A percentile compares a stretch with the other conserved stretches of the same genome.
These are phyloP conservation scores for Aurelia coerulea DNA, from an alignment of 30 jellyfish, hydroid and myxozoan genomes.

Conservation along the genomic window DNA sequence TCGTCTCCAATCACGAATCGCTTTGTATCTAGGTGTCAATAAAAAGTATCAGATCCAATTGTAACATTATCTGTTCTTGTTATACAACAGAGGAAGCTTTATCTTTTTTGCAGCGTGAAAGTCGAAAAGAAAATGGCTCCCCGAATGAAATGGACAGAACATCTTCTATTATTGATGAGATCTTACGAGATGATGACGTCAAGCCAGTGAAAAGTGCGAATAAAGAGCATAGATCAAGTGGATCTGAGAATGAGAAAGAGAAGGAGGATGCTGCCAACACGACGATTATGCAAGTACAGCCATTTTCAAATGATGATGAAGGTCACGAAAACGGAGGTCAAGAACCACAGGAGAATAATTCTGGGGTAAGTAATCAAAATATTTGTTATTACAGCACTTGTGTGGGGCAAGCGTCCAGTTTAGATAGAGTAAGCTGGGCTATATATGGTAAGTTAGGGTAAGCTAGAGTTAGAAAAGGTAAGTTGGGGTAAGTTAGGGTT, in stretches of 20 bases:
- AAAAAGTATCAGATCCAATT: too few relatives aligned
- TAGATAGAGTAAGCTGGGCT: too few relatives aligned
- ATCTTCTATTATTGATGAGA: neutral
- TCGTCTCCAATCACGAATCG: too few relatives aligned
- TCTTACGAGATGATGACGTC: neutral
- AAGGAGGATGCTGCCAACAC: slow-evolving; percentile 1
- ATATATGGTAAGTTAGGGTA: too few relatives aligned
- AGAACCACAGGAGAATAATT: neutral
- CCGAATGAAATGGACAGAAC: neutral
- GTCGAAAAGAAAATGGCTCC: neutral
- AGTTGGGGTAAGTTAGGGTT: too few relatives aligned
- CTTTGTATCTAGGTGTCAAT: too few relatives aligned
- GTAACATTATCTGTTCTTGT: too few relatives aligned
- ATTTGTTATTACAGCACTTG: neutral
- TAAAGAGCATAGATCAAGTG: neutral
- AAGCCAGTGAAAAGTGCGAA: neutral
- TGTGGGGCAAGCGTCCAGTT: too few relatives aligned
- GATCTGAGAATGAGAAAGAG: neutral
- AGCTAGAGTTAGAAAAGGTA: too few relatives aligned
- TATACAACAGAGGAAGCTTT: neutral
- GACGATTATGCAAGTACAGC: slow-evolving; percentile 26
- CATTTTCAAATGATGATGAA: slow-evolving; percentile 1
- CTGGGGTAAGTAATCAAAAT: neutral
- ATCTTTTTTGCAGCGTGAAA: neutral
- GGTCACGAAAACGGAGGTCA: slow-evolving; percentile 1